Base-by-base conservation (phyloP, 2,113 vertebrate genomes). In the Atrichornis clamosus region DNA sequence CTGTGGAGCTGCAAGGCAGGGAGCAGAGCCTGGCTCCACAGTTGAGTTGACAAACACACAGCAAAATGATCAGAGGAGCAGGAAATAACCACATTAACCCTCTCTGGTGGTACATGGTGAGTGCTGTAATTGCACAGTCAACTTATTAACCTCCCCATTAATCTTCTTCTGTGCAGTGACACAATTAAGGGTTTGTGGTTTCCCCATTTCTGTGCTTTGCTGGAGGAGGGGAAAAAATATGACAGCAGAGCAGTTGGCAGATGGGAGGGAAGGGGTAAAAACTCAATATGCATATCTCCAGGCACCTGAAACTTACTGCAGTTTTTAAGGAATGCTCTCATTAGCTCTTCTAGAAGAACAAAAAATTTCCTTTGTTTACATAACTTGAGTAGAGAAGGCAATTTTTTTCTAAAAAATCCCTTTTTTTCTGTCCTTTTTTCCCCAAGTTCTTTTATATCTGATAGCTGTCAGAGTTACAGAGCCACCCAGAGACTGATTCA, bases 71-170 rank as follows among this genome's bases (percentile, higher is more conserved):
- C 62, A 75, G 68, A 89, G 81, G 74, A 88, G 83, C 14, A 30
- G 93, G 68, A 94, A 96, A 95, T 60, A 73, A 81, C 75, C 59
- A 46, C 88, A 79, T 94, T 94, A 93, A 80, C 91, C 37, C 47
- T 32, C 2, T 0, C 11, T 3, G 0, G 24, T 35, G 67, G 55
- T 37, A 67, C 95, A 37, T 6, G 44, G 75, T 32, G 84, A 91
- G 67, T 1, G 0, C 56, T 75, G 76, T 89, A 94, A 90, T 94
- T 90, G 64, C 93, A 85, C n/a, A 73, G 93, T 59, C 87, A 97
- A 90, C 90, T 96, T 88, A 92, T 93, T 97, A 95, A 96, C 92
- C 80, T 91, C 69, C 44, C 42, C 87, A 80, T 90, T 69, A 87
- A 59, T 87, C 86, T 86, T 87, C 52, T 77, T 23, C 64, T 79